A percentile compares a stretch with the other conserved stretches of the same genome.
phyloP scores from a whole-genome alignment of 2,797 vertebrate genomes.

The Tauraco hartlaubi region DNA sequence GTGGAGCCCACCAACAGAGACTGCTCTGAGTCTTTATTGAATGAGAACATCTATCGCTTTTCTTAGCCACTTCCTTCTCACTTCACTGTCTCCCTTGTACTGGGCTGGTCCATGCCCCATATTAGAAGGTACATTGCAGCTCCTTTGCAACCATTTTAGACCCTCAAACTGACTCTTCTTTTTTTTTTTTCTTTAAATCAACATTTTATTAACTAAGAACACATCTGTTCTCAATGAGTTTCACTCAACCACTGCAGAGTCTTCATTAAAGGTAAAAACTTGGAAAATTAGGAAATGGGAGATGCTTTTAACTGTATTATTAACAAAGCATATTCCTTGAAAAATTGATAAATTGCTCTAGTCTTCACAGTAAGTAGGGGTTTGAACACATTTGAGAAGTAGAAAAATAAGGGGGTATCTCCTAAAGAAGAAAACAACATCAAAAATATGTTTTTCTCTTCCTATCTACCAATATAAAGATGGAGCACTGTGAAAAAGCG shows the following conservation, averaged over 20 bases:
- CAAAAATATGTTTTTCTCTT: background rate
- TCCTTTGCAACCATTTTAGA: background rate
- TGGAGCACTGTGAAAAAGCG: background rate
- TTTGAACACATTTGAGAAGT: background rate
- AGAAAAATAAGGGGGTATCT: background rate
- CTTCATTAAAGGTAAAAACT: background rate
- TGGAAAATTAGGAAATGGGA: background rate
- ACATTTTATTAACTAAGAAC: background rate
- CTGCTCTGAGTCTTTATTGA: background rate
- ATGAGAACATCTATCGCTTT: background rate
- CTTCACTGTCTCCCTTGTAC: background rate
- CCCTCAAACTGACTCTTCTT: background rate
- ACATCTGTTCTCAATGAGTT: background rate
- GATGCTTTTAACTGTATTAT: background rate
- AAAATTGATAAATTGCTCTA: background rate
- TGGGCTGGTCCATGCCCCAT: background rate
- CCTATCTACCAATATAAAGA: background rate
- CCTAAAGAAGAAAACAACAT: background rate
- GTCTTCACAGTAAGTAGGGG: background rate
- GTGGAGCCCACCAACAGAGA: constrained; percentile 55
- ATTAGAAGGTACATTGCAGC: background rate
- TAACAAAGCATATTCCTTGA: background rate
- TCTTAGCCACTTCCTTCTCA: background rate
- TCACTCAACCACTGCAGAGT: background rate
- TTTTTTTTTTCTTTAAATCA: background rate